Evolutionary conservation across 2,113 vertebrate genomes (phyloP).

Genomic region (Callithrix jacchus): DNA sequence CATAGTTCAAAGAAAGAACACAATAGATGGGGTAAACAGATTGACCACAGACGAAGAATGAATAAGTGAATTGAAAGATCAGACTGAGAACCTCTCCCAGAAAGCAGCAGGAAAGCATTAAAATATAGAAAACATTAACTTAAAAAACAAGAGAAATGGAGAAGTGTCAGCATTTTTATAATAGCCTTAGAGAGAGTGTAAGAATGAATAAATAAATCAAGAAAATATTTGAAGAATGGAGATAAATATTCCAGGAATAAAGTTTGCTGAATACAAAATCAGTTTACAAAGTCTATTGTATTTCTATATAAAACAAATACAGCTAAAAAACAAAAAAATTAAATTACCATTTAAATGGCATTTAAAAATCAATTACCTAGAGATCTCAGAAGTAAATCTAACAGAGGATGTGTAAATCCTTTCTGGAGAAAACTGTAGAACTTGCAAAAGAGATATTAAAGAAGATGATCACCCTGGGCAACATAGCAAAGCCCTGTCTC

Average conservation of each 20-base stretch:
- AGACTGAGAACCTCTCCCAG: neutral
- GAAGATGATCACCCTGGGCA: neutral
- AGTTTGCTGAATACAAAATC: neutral
- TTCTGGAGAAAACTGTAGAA: neutral
- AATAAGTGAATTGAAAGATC: neutral
- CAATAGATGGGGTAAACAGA: neutral
- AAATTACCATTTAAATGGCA: neutral
- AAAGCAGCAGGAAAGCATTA: neutral
- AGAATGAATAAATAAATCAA: neutral
- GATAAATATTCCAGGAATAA: neutral
- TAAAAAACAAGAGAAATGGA: neutral
- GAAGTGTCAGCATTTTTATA: neutral
- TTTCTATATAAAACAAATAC: neutral
- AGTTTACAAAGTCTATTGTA: neutral
- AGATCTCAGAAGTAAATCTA: neutral
- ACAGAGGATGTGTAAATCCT: neutral
- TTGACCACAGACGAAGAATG: neutral
- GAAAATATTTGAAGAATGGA: neutral
- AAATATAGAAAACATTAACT: conserved; percentile 11
- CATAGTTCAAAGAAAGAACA: neutral
- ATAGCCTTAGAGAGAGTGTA: neutral
- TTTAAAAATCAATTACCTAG: neutral
- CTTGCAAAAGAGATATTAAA: neutral
- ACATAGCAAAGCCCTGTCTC: too few species aligned
- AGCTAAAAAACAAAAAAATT: neutral